These are phyloP conservation scores for Menidia menidia DNA, from an alignment of 2,797 vertebrate species.

Conservation along the genomic window DNA sequence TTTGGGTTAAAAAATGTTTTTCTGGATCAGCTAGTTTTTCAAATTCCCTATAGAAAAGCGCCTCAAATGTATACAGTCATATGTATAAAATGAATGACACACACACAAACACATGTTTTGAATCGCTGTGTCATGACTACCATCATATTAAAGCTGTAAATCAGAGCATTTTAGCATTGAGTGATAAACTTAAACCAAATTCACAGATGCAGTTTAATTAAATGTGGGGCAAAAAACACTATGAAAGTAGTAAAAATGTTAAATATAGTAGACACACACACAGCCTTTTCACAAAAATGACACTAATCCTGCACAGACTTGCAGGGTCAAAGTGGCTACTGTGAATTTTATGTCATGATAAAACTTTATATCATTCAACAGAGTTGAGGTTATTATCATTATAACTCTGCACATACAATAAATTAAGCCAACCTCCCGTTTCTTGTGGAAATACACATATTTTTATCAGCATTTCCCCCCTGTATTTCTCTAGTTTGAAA, in stretches of 20 bases:
- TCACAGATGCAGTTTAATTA: neutral
- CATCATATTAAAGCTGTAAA: neutral
- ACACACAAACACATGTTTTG: neutral
- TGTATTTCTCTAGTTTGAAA: neutral
- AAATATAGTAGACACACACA: neutral
- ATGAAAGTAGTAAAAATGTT: neutral
- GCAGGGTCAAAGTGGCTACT: neutral
- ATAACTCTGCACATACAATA: too few relatives aligned
- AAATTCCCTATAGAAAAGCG: too few relatives aligned
- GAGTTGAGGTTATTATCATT: too few relatives aligned
- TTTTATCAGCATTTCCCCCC: neutral
- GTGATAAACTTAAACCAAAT: neutral
- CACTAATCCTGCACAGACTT: neutral
- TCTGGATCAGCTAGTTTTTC: too few relatives aligned
- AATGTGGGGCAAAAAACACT: neutral
- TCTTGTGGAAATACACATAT: neutral
- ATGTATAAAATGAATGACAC: too few relatives aligned
- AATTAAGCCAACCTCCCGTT: too few relatives aligned
- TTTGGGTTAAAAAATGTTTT: too few relatives aligned
- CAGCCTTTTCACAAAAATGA: neutral
- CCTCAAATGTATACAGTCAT: too few relatives aligned
- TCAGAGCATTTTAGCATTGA: neutral
- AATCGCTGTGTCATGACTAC: neutral
- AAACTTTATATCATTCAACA: too few relatives aligned
- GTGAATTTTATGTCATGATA: too few relatives aligned